A percentile compares a stretch with the other conserved stretches of the same genome.
phyloP scores from a whole-genome alignment of 1,140 invertebrate species.

The Diorhabda carinulata region DNA sequence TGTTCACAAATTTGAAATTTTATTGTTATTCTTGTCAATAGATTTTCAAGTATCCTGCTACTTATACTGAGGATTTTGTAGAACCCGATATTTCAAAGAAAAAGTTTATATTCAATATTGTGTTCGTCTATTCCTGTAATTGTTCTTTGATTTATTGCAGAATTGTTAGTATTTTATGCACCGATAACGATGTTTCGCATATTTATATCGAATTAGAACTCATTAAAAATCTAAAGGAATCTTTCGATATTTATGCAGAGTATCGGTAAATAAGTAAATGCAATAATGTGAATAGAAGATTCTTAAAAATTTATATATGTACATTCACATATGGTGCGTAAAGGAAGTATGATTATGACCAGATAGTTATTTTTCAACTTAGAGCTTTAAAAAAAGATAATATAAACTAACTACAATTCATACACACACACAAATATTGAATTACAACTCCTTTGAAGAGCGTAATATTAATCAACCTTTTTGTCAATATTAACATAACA shows the following conservation, averaged over 20 bases:
- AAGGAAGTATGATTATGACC: no score
- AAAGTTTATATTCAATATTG: conserved; percentile 9
- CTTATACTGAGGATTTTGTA: not conserved
- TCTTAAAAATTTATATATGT: not conserved
- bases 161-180: conserved; percentile 13
- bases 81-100: conserved; percentile 1
- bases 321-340: no score
- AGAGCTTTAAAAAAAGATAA: no score
- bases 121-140: conserved; percentile 10
- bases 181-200: not conserved
- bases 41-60: not conserved
- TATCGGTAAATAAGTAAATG: not conserved
- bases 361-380: no score
- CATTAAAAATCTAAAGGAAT: conserved; percentile 11
- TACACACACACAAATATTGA: no score
- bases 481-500: no score
- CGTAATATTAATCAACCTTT: no score
- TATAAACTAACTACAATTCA: no score
- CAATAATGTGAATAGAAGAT: not conserved
- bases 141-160: conserved; percentile 12
- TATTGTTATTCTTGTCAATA: not conserved
- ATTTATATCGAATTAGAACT: conserved; percentile 4
- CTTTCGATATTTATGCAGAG: not conserved
- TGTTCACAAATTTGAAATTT: no score
- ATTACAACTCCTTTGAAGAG: no score